Conservation (phyloP, 2,113 vertebrate species). For the Hydrolagus affinis region DNA sequence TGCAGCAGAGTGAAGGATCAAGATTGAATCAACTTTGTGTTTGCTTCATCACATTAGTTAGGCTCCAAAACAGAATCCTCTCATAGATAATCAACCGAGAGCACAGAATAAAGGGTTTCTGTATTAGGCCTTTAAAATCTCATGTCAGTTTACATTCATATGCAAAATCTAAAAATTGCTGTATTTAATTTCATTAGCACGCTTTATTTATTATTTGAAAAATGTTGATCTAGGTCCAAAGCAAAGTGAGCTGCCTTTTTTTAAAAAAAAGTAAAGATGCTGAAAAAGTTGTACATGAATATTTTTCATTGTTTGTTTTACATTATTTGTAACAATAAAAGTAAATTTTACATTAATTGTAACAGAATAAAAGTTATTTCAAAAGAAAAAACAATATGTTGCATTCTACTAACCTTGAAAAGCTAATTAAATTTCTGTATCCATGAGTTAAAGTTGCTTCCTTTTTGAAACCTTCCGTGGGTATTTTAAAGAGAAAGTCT, state of each 20-base stretch:
- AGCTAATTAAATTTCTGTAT: neutral
- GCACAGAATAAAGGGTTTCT: neutral
- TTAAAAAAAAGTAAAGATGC: conserved; percentile 20
- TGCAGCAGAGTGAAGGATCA: conserved; percentile 71
- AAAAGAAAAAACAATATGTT: neutral
- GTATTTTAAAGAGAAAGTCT: too few relatives aligned
- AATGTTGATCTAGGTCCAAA: neutral
- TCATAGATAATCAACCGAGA: neutral
- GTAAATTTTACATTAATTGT: neutral
- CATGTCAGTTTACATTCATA: neutral
- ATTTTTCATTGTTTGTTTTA: neutral
- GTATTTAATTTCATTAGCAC: neutral
- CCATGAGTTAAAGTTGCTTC: neutral
- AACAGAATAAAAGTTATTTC: neutral
- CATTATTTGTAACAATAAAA: neutral
- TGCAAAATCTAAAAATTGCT: neutral
- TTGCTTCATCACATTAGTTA: neutral
- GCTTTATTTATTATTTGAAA: conserved; percentile 17
- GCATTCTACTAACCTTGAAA: neutral
- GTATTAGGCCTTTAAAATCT: neutral
- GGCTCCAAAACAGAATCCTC: neutral
- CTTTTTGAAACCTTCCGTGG: neutral
- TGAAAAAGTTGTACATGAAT: neutral
- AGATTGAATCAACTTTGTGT: conserved; percentile 40
- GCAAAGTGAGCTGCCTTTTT: neutral